Evolutionary conservation across 2,113 vertebrate genomes (phyloP).

Genomic region (Elgaria multicarinata): DNA sequence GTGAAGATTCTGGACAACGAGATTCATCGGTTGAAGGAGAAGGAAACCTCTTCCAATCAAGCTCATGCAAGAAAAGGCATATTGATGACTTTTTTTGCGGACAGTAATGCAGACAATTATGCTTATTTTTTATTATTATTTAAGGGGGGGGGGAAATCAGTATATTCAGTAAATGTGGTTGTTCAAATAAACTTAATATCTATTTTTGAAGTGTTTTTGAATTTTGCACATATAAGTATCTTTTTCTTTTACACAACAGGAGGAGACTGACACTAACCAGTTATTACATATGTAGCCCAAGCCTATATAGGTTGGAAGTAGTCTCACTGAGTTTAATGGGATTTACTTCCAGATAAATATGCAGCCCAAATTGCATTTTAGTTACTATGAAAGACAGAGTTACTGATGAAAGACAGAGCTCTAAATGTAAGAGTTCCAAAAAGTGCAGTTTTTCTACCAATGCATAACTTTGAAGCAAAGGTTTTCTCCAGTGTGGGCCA

Average conservation of each 20-base stretch:
- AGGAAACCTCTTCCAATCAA: constrained; percentile 40
- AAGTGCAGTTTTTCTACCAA: not conserved
- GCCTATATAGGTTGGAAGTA: not conserved
- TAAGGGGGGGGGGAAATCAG: not conserved
- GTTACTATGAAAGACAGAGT: not conserved
- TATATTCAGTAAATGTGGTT: constrained; percentile 5
- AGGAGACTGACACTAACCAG: not conserved
- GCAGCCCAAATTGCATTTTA: not conserved
- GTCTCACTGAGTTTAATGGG: not conserved
- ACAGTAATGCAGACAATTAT: not conserved
- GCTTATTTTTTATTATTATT: not conserved
- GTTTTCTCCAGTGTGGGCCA: not conserved
- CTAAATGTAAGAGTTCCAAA: not conserved
- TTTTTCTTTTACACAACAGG: not conserved
- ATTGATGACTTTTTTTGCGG: constrained; percentile 62
- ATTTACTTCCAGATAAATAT: not conserved
- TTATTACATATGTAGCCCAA: not conserved
- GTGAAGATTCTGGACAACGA: constrained; percentile 69
- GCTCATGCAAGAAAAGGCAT: constrained; percentile 69
- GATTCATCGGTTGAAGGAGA: constrained; percentile 26
- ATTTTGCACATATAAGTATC: not conserved
- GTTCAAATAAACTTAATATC: constrained; percentile 46
- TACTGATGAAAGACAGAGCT: not conserved
- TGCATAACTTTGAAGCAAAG: not conserved
- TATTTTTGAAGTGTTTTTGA: not conserved